Evolutionary conservation across 2,113 vertebrate genomes (phyloP).

Genomic region (Thinocorus orbignyianus): DNA sequence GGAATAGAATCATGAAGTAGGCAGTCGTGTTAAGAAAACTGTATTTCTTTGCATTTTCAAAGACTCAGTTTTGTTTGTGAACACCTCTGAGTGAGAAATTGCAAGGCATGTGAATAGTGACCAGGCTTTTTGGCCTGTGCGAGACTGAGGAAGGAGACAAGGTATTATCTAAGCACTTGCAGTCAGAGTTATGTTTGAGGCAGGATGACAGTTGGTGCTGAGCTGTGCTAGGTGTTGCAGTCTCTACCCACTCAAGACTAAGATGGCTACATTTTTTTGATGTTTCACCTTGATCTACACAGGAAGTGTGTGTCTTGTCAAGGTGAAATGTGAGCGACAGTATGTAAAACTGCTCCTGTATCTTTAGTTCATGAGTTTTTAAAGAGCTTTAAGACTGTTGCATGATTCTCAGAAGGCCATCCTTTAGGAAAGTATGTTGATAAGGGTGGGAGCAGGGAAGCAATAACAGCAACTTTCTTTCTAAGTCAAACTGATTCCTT

Average conservation of each 20-base stretch:
- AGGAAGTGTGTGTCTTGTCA: not conserved
- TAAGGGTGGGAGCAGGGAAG: not conserved
- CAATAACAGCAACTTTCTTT: not conserved
- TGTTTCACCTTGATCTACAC: not conserved
- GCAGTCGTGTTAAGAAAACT: not conserved
- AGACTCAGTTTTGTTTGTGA: conserved; percentile 40
- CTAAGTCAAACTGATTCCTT: not conserved
- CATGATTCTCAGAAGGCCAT: not conserved
- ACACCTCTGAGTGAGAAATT: not conserved
- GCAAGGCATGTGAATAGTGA: not conserved
- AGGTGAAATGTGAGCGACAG: not conserved
- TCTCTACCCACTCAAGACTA: not conserved
- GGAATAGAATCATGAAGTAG: not conserved
- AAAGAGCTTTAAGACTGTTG: not conserved
- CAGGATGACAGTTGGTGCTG: not conserved
- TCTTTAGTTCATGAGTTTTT: not conserved
- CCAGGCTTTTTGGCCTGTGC: not conserved
- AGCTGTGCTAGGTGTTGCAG: not conserved
- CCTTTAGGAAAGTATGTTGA: not conserved
- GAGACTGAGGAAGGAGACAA: not conserved
- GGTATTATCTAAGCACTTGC: not conserved
- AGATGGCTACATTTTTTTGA: not conserved
- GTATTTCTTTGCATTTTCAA: not conserved
- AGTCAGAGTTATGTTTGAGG: not conserved
- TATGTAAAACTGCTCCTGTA: not conserved